Evolutionary conservation across 2,888 invertebrate species (phyloP), one percentile per base, ranked within the genome.

Genomic region (Troides aeacus): DNA sequence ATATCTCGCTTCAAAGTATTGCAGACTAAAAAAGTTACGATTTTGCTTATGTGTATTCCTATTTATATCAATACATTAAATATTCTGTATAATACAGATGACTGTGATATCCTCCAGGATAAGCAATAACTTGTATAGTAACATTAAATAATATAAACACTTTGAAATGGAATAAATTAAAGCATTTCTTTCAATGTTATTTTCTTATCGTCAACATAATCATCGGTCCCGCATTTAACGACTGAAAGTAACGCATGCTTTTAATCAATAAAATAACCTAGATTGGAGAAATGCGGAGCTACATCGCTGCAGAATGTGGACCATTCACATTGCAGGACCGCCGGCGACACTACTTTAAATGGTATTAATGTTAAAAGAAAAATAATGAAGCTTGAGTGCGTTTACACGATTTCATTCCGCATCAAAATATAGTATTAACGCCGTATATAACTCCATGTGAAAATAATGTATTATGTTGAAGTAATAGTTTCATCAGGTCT

Each of bases 191-290:
- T 15, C 18, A 60, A 39, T 18, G 30, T 62, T 62, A 23, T 24
- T 59, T 30, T 46, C 59, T 66, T 59, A 66, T 66, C 59, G 42
- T 5, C 59, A 8, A 60, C 18, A 17, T 61, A 42, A 64, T 56
- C 30, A 2, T 30, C 53, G 39, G 30, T 61, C 5, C 21, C 23
- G 23, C 56, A 57, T 57, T 53, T 10, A 62, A 69, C 39, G 18
- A 64, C n/a, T 39, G 24, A 64, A 68, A 65, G 46, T 39, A 59
- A 60, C 18, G 23, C 50, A 61, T 58, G n/a, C 5, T 62, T 58
- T 46, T 36, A 64, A 59, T 65, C 66, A 69, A 66, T 58, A 24
- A 21, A 58, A 58, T 66, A 69, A 42, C 53, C 58, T 53, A 70
- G 59, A 62, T 66, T 21, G 36, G 30, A 64, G 50, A 60, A 24